phyloP scores from a whole-genome alignment of 2,797 vertebrate species.

The Neosalanx taihuensis region DNA sequence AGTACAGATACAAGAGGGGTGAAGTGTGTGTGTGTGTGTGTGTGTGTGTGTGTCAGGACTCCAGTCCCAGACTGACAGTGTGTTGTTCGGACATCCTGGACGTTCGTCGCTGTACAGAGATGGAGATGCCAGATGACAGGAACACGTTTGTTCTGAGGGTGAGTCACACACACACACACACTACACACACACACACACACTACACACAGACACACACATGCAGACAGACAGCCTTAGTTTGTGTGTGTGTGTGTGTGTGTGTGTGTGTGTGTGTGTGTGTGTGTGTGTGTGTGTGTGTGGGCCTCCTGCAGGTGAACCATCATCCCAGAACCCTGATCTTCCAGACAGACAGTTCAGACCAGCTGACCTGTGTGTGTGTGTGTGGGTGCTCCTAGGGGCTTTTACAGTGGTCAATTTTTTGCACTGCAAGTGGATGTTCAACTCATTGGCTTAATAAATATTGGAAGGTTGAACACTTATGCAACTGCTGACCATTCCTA shows the following conservation, averaged over 20 bases:
- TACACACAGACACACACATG: background rate
- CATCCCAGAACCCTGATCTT: slow-evolving; percentile 84
- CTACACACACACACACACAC: background rate
- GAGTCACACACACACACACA: slow-evolving; percentile 20
- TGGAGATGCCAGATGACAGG: slow-evolving; percentile 94
- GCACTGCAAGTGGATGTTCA: too few species aligned
- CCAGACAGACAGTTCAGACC: slow-evolving; percentile 89
- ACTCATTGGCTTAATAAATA: too few species aligned
- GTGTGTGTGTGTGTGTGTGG: too few species aligned
- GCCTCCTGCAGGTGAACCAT: slow-evolving; percentile 77
- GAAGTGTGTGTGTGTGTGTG: slow-evolving; percentile 6
- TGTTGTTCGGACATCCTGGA: slow-evolving; percentile 83
- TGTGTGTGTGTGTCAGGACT: slow-evolving; percentile 70
- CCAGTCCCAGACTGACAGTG: slow-evolving; percentile 81
- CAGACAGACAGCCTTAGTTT: too few species aligned
- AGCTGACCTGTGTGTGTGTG: slow-evolving; percentile 88
- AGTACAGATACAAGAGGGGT: too few species aligned
- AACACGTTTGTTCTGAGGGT: slow-evolving; percentile 97
- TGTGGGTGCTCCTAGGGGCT: background rate
- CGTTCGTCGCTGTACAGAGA: slow-evolving; percentile 84
- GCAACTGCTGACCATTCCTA: too few species aligned
- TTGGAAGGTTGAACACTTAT: too few species aligned
- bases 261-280: background rate
- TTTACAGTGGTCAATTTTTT: too few species aligned
- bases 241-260: background rate